A percentile compares a stretch with the other conserved stretches of the same genome.
These are phyloP conservation scores for Urocyon cinereoargenteus DNA, from an alignment of 2,797 vertebrate genomes.

Conservation along the genomic window DNA sequence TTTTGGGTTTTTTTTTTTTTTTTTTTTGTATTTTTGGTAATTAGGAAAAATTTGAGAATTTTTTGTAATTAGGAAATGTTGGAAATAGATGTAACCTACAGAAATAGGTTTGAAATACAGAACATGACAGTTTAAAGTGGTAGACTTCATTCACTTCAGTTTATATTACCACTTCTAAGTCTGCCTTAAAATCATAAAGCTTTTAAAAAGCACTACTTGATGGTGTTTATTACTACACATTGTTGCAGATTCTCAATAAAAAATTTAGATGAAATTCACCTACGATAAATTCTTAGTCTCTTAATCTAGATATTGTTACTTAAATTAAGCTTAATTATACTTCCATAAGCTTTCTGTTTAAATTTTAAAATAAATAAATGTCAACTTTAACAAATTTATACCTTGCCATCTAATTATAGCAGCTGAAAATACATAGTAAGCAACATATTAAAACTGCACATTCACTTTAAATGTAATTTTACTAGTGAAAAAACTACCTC, in stretches of 20 bases:
- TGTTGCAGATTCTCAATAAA: neutral
- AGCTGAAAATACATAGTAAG: slow-evolving; percentile 30
- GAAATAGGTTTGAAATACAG: neutral
- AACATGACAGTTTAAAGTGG: neutral
- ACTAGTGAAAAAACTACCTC: neutral
- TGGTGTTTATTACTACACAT: slow-evolving; percentile 18
- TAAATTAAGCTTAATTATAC: slow-evolving; percentile 31
- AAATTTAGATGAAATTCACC: neutral
- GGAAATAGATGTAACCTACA: neutral
- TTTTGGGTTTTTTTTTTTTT: no score
- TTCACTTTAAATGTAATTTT: slow-evolving; percentile 35
- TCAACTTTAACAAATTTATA: slow-evolving; percentile 4
- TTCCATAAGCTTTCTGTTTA: neutral
- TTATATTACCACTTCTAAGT: slow-evolving; percentile 10
- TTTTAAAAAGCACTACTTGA: slow-evolving; percentile 16
- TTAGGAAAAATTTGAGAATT: neutral
- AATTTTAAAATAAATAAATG: slow-evolving; percentile 32
- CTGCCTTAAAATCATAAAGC: neutral
- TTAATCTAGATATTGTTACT: neutral
- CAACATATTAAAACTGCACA: slow-evolving; percentile 2
- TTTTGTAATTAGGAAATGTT: slow-evolving; percentile 40
- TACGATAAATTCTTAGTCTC: neutral
- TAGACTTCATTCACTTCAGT: neutral
- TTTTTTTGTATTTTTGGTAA: neutral
- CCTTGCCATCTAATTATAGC: slow-evolving; percentile 2